Evolutionary conservation across 2,113 vertebrate genomes (phyloP), one percentile per base, ranked within the genome.

Genomic region (Corythoichthys intestinalis): DNA sequence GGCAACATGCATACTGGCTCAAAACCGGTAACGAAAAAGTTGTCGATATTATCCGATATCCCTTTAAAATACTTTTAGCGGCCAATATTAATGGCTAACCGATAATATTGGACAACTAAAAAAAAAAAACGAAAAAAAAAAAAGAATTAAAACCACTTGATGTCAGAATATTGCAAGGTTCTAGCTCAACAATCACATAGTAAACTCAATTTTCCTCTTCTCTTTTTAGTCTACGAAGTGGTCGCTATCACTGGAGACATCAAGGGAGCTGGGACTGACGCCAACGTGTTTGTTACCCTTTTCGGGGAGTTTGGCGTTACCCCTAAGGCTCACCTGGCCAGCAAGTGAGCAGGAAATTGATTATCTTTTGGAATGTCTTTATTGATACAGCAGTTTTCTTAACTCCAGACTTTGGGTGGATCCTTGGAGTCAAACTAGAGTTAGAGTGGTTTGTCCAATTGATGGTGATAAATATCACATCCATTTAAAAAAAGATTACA

Each of bases 241-340:
- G 94, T 98, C 73, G 92, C 94, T 0, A 84, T 96, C 69, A 99
- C 96, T 0, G 97, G 97, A 48, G 95, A 98, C 67, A 93, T 99
- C 15, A 94, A 96, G 3, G 95, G 95, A 62, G 97, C 96, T 2
- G 97, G 97, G 63, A 98, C 97, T 0, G 95, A 99, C 0, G 97
- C 97, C 65, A 98, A 98, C 0, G 93, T 99, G 69, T 99, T 99
- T 82, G 93, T 98, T 74, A 97, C 94, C 13, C 91, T 99, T 66
- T 98, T 94, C 67, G 97, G 97, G 88, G 95, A 98, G 6, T 93
- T 90, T n/a, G 97, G 97, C 6, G 92, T 97, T 61, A 94, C 95
- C 28, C 96, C 97, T 54, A 99, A 99, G 85, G 93, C 95, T 79
- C 96, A 98, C 67, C 94, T 99, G 84, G 95, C 95, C 65, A 98